These are phyloP conservation scores for Invenusta paracnida DNA, from an alignment of 2,888 invertebrate species.

Conservation along the genomic window DNA sequence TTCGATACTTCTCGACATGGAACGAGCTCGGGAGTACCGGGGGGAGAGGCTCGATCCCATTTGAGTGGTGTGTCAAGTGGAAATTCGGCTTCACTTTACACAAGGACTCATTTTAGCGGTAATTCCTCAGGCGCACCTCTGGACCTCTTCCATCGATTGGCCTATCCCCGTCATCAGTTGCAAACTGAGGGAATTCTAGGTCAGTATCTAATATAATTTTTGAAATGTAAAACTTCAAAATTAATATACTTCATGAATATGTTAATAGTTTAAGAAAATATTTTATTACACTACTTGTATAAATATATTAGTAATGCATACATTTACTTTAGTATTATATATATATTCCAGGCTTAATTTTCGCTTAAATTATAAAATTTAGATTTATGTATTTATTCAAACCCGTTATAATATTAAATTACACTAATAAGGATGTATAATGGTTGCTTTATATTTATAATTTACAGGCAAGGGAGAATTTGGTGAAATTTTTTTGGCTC, in stretches of 20 bases:
- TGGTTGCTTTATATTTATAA: too few relatives aligned
- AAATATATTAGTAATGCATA: too few relatives aligned
- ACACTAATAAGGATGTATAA: too few relatives aligned
- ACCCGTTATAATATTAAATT: too few relatives aligned
- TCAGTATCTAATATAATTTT: too few relatives aligned
- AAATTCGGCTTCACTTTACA: constrained; percentile 39
- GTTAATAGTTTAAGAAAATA: not conserved
- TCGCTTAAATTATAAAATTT: too few relatives aligned
- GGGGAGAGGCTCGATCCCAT: constrained; percentile 33
- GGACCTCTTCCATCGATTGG: constrained; percentile 21
- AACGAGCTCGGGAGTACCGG: not conserved
- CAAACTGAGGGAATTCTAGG: constrained; percentile 65
- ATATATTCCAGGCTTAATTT: too few relatives aligned
- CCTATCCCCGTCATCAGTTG: constrained; percentile 70
- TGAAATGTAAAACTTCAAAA: too few relatives aligned
- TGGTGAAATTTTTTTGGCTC: constrained; percentile 79
- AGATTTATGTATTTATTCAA: too few relatives aligned
- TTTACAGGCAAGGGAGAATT: constrained; percentile 84
- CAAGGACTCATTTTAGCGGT: constrained; percentile 34
- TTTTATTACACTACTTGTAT: too few relatives aligned
- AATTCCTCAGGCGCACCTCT: constrained; percentile 31
- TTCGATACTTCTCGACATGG: not conserved
- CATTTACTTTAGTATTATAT: too few relatives aligned
- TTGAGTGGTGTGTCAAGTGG: constrained; percentile 38
- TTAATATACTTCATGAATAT: too few relatives aligned